Base-by-base conservation (phyloP, 2,888 invertebrate species). In the Phengaris alcon region DNA sequence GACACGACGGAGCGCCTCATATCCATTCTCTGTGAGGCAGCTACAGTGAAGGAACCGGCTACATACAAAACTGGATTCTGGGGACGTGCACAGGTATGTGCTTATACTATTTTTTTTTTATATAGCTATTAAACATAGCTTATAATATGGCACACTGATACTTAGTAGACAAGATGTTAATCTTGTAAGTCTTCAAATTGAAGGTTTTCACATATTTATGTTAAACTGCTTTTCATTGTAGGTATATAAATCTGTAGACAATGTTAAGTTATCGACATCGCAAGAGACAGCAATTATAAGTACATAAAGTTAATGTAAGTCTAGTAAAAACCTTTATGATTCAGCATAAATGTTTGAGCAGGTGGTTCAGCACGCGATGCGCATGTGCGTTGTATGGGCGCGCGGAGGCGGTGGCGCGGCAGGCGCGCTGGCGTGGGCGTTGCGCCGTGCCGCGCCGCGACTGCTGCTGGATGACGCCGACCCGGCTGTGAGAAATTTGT, bases 1-100 rank as follows among this genome's bases (percentile, higher is more conserved):
- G 94, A 95, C 57, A 97, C 98, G 0, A 95, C 98, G 86, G 95
- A 96, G 70, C 95, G 98, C 77, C 92, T 98, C 77, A 97, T 97
- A 80, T 97, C 97, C 79, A 98, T 98, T 84, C 90, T 98, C 51
- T 96, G 97, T 83, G 97, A 98, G 87, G 98, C 98, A 74, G 96
- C 97, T 13, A 91, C 96, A 78, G 95, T 97, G 2, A 94, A 96
- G 82, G 96, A 97, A 87, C 96, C 96, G 0, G 96, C 97, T 83
- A 97, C 97, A 79, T 97, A 98, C 83, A 97, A 98, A 87, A 98
- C 98, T 76, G 98, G 98, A 7, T 97, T 98, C 81, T 98, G 98
- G 96, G 98, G 98, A 2, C 94, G 98, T 80, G 97, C 98, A 0
- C 98, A 98, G 90, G 96, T 96, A 64, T 54, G 46, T 55, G 70